Base-by-base conservation (phyloP, 2,113 vertebrate species). In the Alaudala cheleensis region DNA sequence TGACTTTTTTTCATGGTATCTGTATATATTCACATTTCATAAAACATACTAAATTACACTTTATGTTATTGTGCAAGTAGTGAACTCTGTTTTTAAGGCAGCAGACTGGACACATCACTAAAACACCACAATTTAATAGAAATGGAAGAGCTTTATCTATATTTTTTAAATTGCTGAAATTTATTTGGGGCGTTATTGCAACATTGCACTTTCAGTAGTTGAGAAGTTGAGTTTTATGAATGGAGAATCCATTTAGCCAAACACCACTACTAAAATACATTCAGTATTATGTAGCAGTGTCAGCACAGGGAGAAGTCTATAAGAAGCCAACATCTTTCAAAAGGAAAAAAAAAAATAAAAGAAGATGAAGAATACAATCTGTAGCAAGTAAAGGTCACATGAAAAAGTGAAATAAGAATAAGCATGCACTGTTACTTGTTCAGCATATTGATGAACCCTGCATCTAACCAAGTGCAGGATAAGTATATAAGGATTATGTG, bases 401-500 rank as follows among this genome's bases (percentile, higher is more conserved):
- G 23, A 79, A 78, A 66, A 77, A 71, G 8, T 37, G 12, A 66
- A 71, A 61, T 65, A 81, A 47, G n/a, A 67, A 56, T 51, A 31
- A 69, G 6, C 3, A 51, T 17, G 11, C 11, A 19, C 14, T 44
- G 33, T 26, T 61, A 53, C 6, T 56, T 77, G 14, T 90, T 45
- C 20, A 57, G 10, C 11, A 62, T 24, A 31, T 7, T 23, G n/a
- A 61, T 7, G 28, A 39, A 23, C 66, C 45, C 3, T 76, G 2
- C 5, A 50, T 15, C 7, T 49, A 49, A 56, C 17, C 12, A 57
- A 57, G 4, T 37, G 9, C 16, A 65, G 9, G 3, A 39, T 39
- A 57, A 69, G 3, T 53, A 45, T 37, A 15, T 29, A 51, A 56
- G 8, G 2, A 39, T 72, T 73, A 26, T 0, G 1, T 10, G 1